Conservation (phyloP, 2,888 invertebrate species). For the Tipula vernalis region DNA sequence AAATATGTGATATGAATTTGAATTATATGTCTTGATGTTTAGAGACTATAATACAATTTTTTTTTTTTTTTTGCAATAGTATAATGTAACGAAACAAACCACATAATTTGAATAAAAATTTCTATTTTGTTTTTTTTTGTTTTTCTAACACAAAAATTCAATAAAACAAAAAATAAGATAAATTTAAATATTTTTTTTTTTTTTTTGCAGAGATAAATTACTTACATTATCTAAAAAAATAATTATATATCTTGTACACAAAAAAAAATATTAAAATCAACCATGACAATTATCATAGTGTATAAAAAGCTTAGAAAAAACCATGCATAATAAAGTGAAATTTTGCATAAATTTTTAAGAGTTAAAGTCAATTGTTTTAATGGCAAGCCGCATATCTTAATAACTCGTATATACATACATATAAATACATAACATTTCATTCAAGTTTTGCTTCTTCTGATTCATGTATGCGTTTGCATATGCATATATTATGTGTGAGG, state of each 20-base stretch:
- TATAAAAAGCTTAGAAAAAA: not conserved
- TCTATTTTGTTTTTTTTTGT: not conserved
- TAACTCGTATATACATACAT: not conserved
- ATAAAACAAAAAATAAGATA: not conserved
- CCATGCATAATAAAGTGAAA: not conserved
- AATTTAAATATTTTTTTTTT: not conserved
- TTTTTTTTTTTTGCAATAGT: not conserved
- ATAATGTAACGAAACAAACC: not conserved
- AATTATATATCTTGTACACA: not conserved
- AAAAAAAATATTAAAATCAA: not conserved
- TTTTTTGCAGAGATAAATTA: not conserved
- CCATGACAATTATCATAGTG: not conserved
- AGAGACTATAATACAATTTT: not conserved
- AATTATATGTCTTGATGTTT: not conserved
- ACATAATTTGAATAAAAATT: not conserved
- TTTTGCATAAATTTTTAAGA: not conserved
- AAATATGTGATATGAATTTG: not conserved
- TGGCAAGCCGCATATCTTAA: not conserved
- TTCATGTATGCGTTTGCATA: not conserved
- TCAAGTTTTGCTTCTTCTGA: not conserved
- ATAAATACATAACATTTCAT: not conserved
- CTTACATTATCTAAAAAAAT: not conserved
- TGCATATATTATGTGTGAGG: not conserved
- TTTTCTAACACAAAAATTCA: not conserved
- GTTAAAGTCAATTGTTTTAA: not conserved